Conservation (phyloP, 1,140 invertebrate species). For the Cheumatopsyche charites region DNA sequence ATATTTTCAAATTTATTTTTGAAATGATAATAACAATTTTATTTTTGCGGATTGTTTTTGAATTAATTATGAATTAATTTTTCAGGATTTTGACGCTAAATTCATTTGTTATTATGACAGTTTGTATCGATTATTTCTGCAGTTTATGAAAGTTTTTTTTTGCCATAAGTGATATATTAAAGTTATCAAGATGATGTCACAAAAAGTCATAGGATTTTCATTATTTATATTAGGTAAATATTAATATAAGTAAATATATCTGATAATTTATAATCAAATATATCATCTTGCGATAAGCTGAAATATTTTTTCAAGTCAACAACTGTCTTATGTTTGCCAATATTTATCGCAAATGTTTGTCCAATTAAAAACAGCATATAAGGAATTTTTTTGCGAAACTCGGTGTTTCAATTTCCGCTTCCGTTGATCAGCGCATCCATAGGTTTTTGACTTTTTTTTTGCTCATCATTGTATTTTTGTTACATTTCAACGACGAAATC, state of each 20-base stretch:
- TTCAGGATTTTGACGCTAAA: background rate
- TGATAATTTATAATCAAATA: too few species aligned
- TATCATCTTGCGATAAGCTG: too few species aligned
- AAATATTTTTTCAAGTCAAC: too few species aligned
- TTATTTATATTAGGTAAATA: background rate
- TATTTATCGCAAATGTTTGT: background rate
- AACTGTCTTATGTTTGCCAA: too few species aligned
- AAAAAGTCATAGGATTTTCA: background rate
- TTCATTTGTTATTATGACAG: background rate
- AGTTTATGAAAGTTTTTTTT: too few species aligned
- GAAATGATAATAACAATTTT: too few species aligned
- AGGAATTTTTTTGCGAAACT: slow-evolving; percentile 15
- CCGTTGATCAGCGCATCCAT: background rate
- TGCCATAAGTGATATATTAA: background rate
- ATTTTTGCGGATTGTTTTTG: too few species aligned
- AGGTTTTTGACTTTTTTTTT: background rate
- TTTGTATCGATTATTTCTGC: too few species aligned
- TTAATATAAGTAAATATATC: background rate
- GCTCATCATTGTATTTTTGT: background rate
- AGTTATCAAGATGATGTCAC: background rate
- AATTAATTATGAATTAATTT: background rate
- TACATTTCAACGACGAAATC: background rate
- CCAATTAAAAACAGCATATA: background rate
- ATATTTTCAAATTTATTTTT: too few species aligned
- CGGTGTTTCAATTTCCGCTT: slow-evolving; percentile 16